These are phyloP conservation scores for Enoplosus armatus DNA, from an alignment of 2,797 vertebrate species.

Conservation along the genomic window DNA sequence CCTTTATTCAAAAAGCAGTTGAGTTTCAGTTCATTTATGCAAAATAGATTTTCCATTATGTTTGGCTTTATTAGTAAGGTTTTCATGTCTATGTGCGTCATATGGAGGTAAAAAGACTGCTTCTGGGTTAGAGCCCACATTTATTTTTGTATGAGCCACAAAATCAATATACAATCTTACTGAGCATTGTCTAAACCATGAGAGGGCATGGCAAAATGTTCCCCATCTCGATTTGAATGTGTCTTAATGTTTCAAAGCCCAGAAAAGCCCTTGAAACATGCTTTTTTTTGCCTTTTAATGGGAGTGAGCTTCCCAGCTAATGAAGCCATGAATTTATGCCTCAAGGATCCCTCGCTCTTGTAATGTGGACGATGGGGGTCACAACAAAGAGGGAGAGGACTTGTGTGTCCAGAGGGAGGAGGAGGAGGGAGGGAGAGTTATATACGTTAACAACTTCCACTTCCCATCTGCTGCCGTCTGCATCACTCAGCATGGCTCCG, in stretches of 20 bases:
- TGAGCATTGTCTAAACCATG: conserved; percentile 41
- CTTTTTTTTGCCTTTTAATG: conserved; percentile 61
- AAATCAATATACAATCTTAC: conserved; percentile 56
- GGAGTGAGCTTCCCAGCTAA: conserved; percentile 62
- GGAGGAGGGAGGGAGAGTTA: background rate
- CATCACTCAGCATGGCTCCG: conserved; percentile 62
- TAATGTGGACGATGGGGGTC: conserved; percentile 56
- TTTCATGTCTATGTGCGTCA: conserved; percentile 24
- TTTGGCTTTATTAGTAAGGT: conserved; percentile 37
- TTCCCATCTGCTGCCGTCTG: conserved; percentile 64
- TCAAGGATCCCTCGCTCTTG: conserved; percentile 50
- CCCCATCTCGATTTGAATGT: conserved; percentile 26
- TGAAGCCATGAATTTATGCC: conserved; percentile 69
- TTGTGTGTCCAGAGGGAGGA: conserved; percentile 53
- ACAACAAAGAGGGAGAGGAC: conserved; percentile 59
- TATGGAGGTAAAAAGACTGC: conserved; percentile 17
- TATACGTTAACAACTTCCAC: conserved; percentile 64
- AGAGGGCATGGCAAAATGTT: conserved; percentile 26
- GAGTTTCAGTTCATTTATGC: conserved; percentile 37
- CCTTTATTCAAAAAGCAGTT: conserved; percentile 22
- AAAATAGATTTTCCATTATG: conserved; percentile 59
- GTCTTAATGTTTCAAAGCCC: conserved; percentile 49
- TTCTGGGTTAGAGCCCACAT: conserved; percentile 29
- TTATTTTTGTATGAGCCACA: conserved; percentile 38
- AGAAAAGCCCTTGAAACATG: conserved; percentile 59